These are phyloP conservation scores for Paramisgurnus dabryanus DNA, from an alignment of 2,113 vertebrate genomes.

Conservation along the genomic window DNA sequence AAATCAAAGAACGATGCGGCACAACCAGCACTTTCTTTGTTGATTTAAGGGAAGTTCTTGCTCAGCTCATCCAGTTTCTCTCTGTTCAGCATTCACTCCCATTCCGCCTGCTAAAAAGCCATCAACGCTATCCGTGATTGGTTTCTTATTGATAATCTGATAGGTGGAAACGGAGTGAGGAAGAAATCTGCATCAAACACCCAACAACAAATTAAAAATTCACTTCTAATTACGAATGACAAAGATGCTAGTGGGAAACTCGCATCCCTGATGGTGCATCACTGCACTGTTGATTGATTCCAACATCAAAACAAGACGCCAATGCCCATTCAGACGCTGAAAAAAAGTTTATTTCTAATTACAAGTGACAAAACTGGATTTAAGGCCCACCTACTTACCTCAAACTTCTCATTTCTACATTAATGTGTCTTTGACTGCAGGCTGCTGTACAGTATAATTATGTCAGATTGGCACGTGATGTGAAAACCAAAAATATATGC, in stretches of 20 bases:
- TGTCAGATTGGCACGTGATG: not conserved
- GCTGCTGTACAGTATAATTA: conserved; percentile 36
- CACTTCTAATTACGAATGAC: conserved; percentile 53
- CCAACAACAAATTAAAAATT: conserved; percentile 44
- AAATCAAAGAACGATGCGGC: conserved; percentile 1
- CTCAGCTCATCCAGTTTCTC: not conserved
- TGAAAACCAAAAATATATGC: conserved; percentile 26
- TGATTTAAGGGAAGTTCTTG: conserved; percentile 8
- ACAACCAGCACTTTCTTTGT: not conserved
- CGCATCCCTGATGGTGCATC: conserved; percentile 33
- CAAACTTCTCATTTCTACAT: conserved; percentile 11
- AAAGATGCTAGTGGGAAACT: conserved; percentile 34
- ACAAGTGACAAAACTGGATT: conserved; percentile 37
- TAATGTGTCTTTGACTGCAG: conserved; percentile 17
- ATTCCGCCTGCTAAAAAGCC: conserved; percentile 1
- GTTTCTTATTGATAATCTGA: conserved; percentile 44
- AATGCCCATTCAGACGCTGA: conserved; percentile 12
- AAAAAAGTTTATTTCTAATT: conserved; percentile 47
- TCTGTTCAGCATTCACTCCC: conserved; percentile 43
- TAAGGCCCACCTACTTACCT: not conserved
- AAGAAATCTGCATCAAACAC: conserved; percentile 22
- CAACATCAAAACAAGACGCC: conserved; percentile 33
- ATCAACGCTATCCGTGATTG: conserved; percentile 34
- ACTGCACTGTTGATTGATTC: conserved; percentile 30
- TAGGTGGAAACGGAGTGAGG: conserved; percentile 20